Conservation (phyloP, 1,140 invertebrate genomes). For the Drosophila watanabei region DNA sequence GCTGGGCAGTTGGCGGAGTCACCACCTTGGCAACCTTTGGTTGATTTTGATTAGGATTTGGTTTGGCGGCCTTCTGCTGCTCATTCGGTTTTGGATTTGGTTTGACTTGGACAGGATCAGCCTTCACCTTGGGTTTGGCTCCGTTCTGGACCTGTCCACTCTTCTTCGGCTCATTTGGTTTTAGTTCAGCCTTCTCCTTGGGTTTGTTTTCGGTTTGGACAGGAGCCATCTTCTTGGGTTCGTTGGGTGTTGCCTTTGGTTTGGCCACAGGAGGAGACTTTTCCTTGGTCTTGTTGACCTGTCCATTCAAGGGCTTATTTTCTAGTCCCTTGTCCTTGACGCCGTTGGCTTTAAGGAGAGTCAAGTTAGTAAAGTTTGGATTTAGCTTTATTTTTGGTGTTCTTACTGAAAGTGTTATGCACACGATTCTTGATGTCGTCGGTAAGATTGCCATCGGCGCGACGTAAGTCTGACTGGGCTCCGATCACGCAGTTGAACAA, state of each 20-base stretch:
- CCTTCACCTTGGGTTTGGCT: background rate
- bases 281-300: background rate
- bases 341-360: constrained; percentile 15
- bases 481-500: constrained; percentile 47
- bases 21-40: background rate
- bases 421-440: constrained; percentile 15
- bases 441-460: constrained; percentile 43
- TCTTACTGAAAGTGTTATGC: constrained; percentile 35
- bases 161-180: constrained; percentile 10
- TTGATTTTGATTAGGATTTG: constrained; percentile 1
- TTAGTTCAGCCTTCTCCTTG: background rate
- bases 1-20: background rate
- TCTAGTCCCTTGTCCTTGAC: constrained; percentile 7
- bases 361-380: background rate
- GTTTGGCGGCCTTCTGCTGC: background rate
- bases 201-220: background rate
- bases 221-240: background rate
- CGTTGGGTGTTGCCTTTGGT: background rate
- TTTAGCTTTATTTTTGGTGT: background rate
- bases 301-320: constrained; percentile 6
- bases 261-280: background rate
- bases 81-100: constrained; percentile 23
- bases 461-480: constrained; percentile 8
- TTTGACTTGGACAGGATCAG: background rate
- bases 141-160: background rate